Evolutionary conservation across 2,888 invertebrate genomes (phyloP), one percentile per base, ranked within the genome.

Genomic region (Caenorhabditis becei): DNA sequence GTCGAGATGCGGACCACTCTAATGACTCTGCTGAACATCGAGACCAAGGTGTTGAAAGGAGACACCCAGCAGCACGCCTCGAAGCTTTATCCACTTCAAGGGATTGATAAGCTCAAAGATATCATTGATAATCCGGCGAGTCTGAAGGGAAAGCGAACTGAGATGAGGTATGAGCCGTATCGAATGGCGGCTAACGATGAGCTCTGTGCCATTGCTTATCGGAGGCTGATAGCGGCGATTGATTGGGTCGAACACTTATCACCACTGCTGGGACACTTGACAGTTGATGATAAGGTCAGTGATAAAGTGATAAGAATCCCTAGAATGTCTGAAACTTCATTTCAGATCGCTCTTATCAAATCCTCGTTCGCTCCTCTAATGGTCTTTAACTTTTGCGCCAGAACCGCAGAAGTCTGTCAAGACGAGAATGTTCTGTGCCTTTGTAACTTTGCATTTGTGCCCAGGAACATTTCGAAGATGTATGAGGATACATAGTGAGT

Each of bases 391-490:
- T 84, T 85, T 47, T 79, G 88, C 24, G 86, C 88, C 16, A 59
- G 87, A 37, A 89, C 89, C 8, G 88, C 89, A 8, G 82, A 85
- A 59, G 86, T 84, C 2, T 86, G 88, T 11, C 62, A 83, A 23
- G 86, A 89, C 47, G 62, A 80, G 5, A 80, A 90, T 59, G 83
- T 90, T 23, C 74, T 90, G 3, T 90, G 90, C 69, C 70, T 90
- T 0, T 89, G 90, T 79, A 90, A 90, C 65, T 89, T 89, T 74
- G 85, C 89, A 8, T 90, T 84, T 65, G 89, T 90, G 5, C 89
- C 90, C 16, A 67, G 89, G n/a, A 85, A 90, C 65, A 88, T 90
- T 49, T 85, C 87, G 10, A 87, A 86, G 41, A 84, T 85, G n/a
- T 90, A 88, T 66, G 77, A 75, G 44, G 90, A 90, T 59, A 78